A percentile compares a stretch with the other conserved stretches of the same genome.
Evolutionary conservation across 2,113 vertebrate species (phyloP).

Genomic region (Rhagologus leucostigma): DNA sequence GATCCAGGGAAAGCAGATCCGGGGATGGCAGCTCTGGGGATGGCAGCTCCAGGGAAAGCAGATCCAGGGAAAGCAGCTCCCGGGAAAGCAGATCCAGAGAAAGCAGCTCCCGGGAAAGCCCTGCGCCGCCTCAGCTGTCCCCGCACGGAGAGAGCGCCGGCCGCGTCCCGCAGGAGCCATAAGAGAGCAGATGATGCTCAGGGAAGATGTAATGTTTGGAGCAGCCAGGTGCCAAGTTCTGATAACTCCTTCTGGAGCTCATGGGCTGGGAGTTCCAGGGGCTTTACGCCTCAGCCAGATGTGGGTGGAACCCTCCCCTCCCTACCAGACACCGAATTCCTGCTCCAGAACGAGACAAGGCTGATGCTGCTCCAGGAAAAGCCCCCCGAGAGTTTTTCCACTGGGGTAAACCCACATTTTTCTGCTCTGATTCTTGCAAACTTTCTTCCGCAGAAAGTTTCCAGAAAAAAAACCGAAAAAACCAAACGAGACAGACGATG

Average conservation of each 20-base stretch:
- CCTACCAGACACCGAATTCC: not conserved
- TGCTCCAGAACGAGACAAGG: not conserved
- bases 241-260: not conserved
- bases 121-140: not conserved
- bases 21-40: fast-evolving
- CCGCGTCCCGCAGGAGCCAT: not conserved
- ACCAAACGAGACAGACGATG: not conserved
- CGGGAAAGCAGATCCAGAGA: not conserved
- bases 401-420: not conserved
- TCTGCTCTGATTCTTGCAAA: not conserved
- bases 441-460: not conserved
- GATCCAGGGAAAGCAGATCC: not conserved
- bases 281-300: not conserved
- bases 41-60: not conserved
- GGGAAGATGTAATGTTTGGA: conserved; percentile 25
- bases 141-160: not conserved
- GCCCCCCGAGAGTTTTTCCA: not conserved
- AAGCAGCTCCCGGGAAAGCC: not conserved
- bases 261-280: not conserved
- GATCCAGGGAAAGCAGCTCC: not conserved
- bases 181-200: not conserved
- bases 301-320: conserved; percentile 21
- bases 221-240: not conserved
- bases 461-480: not conserved
- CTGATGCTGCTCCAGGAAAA: not conserved